These are phyloP conservation scores for Numenius arquata DNA, from an alignment of 2,113 vertebrate genomes.

Conservation along the genomic window DNA sequence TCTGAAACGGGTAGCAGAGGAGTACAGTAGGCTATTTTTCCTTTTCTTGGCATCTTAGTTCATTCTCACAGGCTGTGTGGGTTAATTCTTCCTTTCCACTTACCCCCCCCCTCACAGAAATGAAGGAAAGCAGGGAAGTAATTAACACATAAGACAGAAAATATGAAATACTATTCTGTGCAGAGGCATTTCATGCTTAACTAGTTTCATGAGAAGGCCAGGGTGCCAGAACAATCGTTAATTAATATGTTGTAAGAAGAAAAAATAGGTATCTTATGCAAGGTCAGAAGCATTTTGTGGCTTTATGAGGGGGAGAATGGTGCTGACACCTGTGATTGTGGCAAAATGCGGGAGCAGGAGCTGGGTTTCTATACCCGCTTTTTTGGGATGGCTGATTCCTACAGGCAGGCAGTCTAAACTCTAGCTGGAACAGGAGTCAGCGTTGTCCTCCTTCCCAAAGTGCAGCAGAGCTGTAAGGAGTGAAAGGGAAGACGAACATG, in stretches of 20 bases:
- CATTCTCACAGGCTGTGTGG: neutral
- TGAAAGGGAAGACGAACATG: neutral
- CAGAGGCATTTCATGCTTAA: conserved; percentile 50
- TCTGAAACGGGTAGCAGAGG: neutral
- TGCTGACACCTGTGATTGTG: neutral
- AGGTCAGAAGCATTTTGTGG: conserved; percentile 27
- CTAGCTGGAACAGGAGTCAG: neutral
- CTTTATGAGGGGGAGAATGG: neutral
- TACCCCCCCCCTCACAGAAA: neutral
- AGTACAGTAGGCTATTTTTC: neutral
- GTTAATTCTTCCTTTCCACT: neutral
- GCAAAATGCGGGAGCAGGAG: neutral
- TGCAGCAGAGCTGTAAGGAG: neutral
- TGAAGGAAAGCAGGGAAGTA: conserved; percentile 48
- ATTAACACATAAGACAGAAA: conserved; percentile 56
- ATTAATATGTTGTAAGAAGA: conserved; percentile 48
- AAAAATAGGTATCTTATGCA: neutral
- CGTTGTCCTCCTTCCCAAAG: neutral
- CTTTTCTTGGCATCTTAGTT: neutral
- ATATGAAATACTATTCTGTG: conserved; percentile 49
- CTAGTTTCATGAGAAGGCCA: conserved; percentile 48
- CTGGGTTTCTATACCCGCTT: neutral
- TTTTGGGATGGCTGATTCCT: neutral
- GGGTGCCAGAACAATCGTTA: conserved; percentile 45
- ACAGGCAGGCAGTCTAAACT: neutral